Evolutionary conservation across 2,797 vertebrate species (phyloP), one percentile per base, ranked within the genome.

Genomic region (Pogoniulus pusillus): DNA sequence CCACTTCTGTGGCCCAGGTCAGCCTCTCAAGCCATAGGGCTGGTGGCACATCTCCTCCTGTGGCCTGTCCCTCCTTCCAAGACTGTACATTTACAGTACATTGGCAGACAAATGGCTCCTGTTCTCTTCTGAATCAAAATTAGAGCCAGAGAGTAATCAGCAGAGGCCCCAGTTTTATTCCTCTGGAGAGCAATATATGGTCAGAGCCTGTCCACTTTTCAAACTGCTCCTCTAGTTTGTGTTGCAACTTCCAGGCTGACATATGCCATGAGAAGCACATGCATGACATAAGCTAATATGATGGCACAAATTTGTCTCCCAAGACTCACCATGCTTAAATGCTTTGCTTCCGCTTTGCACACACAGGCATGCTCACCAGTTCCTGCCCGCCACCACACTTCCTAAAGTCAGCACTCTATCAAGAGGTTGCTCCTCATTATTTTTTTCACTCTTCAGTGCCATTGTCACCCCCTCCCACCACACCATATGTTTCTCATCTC

Each of bases 401-500:
- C 79, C 66, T 64, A 2, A 72, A 57, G 75, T 49, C 43, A 0
- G 23, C 66, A 75, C 55, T 63, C 69, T 78, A 91, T 55, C 75
- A 85, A 79, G 91, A 60, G 18, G 82, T 93, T 58, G 2, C 37
- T 90, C 87, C 88, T 91, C 49, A 3, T 84, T 79, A 27, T 27
- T 74, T 65, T 86, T 77, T 55, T 79, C n/a, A 71, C 66, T 94
- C 49, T 86, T 91, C 74, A 7, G 54, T 68, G 62, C 74, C 45
- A 43, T 83, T 92, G 75, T 91, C 93, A 93, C 81, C 83, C 86
- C 79, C 82, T 90, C 91, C 79, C 86, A 90, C 91, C 29, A 59
- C 66, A 82, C 85, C 94, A 87, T 94, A 91, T 94, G 94, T 82
- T 96, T 43, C 71, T 87, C 26, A 32, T 84, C 71, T 80, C 80